Evolutionary conservation across 1,140 invertebrate species (phyloP).

Genomic region (Phymorhynchus buccinoides): DNA sequence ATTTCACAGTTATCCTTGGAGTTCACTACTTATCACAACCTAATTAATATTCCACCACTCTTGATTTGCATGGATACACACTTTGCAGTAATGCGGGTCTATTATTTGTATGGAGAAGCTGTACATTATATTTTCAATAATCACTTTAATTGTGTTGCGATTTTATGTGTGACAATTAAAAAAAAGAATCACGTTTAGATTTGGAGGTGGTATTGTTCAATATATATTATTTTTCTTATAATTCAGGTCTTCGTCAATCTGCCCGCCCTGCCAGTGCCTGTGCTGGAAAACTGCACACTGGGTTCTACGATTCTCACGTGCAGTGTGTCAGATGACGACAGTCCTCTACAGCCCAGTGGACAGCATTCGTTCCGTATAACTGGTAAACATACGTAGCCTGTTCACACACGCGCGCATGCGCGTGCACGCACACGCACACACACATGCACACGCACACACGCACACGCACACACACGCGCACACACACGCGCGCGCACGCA

Average conservation of each 20-base stretch:
- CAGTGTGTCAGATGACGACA: constrained; percentile 8
- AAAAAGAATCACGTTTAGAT: not conserved
- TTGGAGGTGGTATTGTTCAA: too few relatives aligned
- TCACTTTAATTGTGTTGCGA: too few relatives aligned
- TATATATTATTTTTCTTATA: too few relatives aligned
- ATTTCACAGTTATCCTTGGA: too few relatives aligned
- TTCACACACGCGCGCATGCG: not conserved
- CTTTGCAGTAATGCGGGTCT: too few relatives aligned
- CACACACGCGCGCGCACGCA: not conserved
- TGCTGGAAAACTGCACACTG: not conserved
- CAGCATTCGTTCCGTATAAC: constrained; percentile 4
- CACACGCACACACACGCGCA: not conserved
- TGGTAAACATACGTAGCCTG: too few relatives aligned
- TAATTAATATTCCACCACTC: too few relatives aligned
- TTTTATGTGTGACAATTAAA: too few relatives aligned
- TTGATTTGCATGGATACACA: too few relatives aligned
- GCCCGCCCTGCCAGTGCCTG: not conserved
- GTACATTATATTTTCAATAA: too few relatives aligned
- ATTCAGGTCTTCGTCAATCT: constrained; percentile 4
- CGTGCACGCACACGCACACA: not conserved
- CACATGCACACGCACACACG: not conserved
- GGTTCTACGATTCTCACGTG: constrained; percentile 19
- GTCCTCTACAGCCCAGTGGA: not conserved
- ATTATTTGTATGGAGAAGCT: too few relatives aligned
- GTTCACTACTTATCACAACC: too few relatives aligned